A percentile compares a stretch with the other conserved stretches of the same genome.
phyloP scores from a whole-genome alignment of 2,113 vertebrate genomes.

The Pelusios castaneus region DNA sequence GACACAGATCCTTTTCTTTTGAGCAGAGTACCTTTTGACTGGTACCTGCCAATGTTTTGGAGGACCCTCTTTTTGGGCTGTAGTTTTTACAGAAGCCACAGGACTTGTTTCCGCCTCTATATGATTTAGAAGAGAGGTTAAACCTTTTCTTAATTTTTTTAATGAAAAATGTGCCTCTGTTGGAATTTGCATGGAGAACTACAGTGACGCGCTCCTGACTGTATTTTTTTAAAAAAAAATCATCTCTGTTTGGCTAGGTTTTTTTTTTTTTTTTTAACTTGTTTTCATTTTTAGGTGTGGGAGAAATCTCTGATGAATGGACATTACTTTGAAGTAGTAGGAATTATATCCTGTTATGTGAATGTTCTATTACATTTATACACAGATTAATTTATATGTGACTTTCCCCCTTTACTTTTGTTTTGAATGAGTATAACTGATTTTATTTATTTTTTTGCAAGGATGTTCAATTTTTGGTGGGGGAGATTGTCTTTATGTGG shows the following conservation, averaged over 20 bases:
- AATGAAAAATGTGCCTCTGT: background rate
- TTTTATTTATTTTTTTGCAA: background rate
- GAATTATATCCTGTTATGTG: background rate
- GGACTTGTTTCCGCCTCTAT: background rate
- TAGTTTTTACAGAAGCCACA: background rate
- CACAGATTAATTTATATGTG: background rate
- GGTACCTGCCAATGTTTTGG: background rate
- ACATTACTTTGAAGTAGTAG: background rate
- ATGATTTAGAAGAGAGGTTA: background rate
- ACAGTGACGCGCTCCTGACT: background rate
- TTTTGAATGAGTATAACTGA: background rate
- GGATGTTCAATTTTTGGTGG: background rate
- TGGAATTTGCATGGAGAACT: background rate
- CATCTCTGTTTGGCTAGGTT: background rate
- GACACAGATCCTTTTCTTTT: background rate
- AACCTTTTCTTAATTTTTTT: background rate
- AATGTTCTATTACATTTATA: background rate
- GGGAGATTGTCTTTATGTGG: background rate
- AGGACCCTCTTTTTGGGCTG: background rate
- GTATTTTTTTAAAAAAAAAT: background rate
- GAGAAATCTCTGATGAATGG: background rate
- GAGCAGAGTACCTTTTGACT: background rate
- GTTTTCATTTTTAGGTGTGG: background rate
- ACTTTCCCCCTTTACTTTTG: background rate
- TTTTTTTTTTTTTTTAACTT: background rate